Evolutionary conservation across 2,113 vertebrate genomes (phyloP).

Genomic region (Amphilophus citrinellus): DNA sequence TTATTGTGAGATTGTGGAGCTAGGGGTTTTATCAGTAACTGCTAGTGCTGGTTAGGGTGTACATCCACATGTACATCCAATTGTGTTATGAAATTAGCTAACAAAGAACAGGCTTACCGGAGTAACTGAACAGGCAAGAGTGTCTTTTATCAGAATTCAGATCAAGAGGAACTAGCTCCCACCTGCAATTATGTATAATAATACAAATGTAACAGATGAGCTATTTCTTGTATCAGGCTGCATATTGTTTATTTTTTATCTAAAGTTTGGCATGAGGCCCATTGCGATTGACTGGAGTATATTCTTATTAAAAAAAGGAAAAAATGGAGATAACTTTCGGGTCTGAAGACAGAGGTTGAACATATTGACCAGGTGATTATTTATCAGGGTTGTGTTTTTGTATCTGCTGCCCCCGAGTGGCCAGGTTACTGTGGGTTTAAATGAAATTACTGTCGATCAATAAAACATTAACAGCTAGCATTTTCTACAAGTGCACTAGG

Average conservation of each 20-base stretch:
- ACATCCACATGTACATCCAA: neutral
- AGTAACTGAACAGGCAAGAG: neutral
- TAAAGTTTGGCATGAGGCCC: neutral
- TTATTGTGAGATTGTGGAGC: neutral
- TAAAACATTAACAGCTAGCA: neutral
- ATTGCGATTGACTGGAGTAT: neutral
- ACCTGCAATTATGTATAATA: no score
- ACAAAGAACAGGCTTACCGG: neutral
- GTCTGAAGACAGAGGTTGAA: neutral
- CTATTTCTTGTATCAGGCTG: neutral
- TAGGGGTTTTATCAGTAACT: rapidly evolving
- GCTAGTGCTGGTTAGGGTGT: neutral
- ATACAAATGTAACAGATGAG: neutral
- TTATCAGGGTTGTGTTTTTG: neutral
- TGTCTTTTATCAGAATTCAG: neutral
- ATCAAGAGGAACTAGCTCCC: neutral
- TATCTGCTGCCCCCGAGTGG: neutral
- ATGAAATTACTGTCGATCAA: neutral
- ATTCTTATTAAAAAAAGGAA: neutral
- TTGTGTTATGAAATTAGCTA: neutral
- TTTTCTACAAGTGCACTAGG: neutral
- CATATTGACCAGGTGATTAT: rapidly evolving
- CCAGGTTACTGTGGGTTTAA: neutral
- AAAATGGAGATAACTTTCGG: no score
- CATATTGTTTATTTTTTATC: neutral